A percentile compares a stretch with the other conserved stretches of the same genome.
phyloP scores from a whole-genome alignment of 2,113 vertebrate species.

The Haliaeetus leucogaster region DNA sequence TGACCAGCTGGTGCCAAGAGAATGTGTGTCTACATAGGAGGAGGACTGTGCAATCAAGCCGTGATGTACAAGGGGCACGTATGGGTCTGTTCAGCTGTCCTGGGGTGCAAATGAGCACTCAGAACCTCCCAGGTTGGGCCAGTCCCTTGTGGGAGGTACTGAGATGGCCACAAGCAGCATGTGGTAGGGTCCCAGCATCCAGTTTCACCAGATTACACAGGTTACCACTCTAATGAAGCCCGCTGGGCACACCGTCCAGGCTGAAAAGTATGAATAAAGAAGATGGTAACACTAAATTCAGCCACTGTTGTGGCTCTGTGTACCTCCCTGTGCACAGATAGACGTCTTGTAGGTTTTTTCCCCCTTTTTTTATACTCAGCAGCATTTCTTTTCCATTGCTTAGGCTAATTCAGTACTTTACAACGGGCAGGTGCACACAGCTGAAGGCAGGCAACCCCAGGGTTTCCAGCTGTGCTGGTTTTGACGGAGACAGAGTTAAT shows the following conservation, averaged over 20 bases:
- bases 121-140: neutral
- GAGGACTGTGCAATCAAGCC: neutral
- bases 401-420: neutral
- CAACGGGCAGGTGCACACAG: no score
- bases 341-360: neutral
- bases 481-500: neutral
- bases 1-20: neutral
- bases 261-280: neutral
- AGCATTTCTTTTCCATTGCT: neutral
- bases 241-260: neutral
- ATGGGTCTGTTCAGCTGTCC: neutral
- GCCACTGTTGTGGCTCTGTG: neutral
- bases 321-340: neutral
- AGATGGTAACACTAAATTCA: neutral
- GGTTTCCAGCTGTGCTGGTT: neutral
- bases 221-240: neutral
- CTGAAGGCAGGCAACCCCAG: neutral
- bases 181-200: neutral
- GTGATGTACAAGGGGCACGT: neutral
- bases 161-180: neutral
- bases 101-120: neutral
- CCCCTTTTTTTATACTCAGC: neutral
- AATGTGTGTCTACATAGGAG: neutral
- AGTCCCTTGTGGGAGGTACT: neutral
- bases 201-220: neutral